Percentiles rank a stretch among this genome's conserved stretches.
phyloP scores from a whole-genome alignment of 2,113 vertebrate species.

The Corydoras maculifer region DNA sequence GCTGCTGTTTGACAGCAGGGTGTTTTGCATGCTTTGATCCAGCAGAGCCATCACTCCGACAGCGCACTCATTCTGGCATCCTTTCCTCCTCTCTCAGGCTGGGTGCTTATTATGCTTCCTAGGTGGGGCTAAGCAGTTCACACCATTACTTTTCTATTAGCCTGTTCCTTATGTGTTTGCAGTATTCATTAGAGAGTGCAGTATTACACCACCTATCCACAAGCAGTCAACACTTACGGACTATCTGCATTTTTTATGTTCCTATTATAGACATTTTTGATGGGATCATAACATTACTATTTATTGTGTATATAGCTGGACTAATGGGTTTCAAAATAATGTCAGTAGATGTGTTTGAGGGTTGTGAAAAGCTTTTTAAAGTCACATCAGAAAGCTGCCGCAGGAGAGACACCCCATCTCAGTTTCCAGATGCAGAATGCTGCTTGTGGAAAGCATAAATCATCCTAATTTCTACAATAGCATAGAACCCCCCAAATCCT shows the following conservation, averaged over 20 bases:
- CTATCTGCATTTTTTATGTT: constrained; percentile 38
- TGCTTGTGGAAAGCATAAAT: constrained; percentile 31
- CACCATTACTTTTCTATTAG: constrained; percentile 39
- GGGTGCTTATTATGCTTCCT: constrained; percentile 20
- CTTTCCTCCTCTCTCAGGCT: constrained; percentile 11
- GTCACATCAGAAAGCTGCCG: constrained; percentile 30
- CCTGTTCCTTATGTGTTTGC: constrained; percentile 55
- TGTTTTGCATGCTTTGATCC: constrained; percentile 48
- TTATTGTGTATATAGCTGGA: constrained; percentile 42
- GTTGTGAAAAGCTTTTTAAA: constrained; percentile 39
- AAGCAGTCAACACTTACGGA: constrained; percentile 44
- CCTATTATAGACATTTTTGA: constrained; percentile 32
- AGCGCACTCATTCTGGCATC: constrained; percentile 44
- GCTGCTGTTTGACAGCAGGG: constrained; percentile 39
- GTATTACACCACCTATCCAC: constrained; percentile 43
- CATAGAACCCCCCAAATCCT: neutral
- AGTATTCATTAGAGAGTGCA: constrained; percentile 46
- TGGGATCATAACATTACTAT: constrained; percentile 29
- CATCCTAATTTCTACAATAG: constrained; percentile 17
- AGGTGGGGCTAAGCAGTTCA: constrained; percentile 1
- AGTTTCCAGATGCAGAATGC: constrained; percentile 20
- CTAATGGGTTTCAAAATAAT: constrained; percentile 39
- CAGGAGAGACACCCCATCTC: constrained; percentile 19
- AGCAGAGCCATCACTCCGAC: constrained; percentile 39
- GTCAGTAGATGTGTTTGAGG: constrained; percentile 29